These are phyloP conservation scores for Trachelus stipa DNA, from an alignment of 2,888 invertebrate genomes.

Conservation along the genomic window DNA sequence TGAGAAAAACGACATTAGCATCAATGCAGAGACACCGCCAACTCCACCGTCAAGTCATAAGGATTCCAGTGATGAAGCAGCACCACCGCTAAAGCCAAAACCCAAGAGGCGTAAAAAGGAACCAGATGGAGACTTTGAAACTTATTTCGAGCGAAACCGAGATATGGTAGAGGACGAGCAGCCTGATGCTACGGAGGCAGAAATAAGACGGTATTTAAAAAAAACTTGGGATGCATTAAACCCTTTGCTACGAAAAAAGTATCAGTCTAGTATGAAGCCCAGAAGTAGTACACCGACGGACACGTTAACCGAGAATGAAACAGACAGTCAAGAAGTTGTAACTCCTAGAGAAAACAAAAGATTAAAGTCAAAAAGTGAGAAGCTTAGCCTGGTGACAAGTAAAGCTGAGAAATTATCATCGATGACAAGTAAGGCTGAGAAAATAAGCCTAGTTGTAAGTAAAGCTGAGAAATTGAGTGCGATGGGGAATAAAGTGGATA, in stretches of 20 bases:
- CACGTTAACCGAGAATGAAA: conserved; percentile 8
- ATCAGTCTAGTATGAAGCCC: conserved; percentile 23
- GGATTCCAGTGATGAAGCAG: conserved; percentile 49
- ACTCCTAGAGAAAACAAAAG: conserved; percentile 40
- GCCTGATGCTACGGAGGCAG: conserved; percentile 67
- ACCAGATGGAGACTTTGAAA: conserved; percentile 64
- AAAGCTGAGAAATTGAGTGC: conserved; percentile 21
- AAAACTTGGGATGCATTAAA: conserved; percentile 69
- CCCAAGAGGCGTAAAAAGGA: conserved; percentile 31
- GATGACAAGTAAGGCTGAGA: neutral
- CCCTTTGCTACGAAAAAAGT: conserved; percentile 50
- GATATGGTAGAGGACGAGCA: conserved; percentile 68
- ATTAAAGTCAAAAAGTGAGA: conserved; percentile 31
- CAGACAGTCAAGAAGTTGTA: conserved; percentile 40
- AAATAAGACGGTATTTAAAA: conserved; percentile 67
- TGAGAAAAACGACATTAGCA: conserved; percentile 31
- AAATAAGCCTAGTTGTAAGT: conserved; percentile 12
- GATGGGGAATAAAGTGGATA: conserved; percentile 51
- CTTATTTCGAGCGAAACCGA: conserved; percentile 68
- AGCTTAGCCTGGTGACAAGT: neutral
- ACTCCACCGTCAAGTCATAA: conserved; percentile 54
- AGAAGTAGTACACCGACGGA: neutral
- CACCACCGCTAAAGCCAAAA: conserved; percentile 37
- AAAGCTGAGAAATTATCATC: neutral
- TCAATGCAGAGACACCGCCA: conserved; percentile 51